Evolutionary conservation across 2,888 invertebrate species (phyloP).

Genomic region (Noctuana brunneofusca): DNA sequence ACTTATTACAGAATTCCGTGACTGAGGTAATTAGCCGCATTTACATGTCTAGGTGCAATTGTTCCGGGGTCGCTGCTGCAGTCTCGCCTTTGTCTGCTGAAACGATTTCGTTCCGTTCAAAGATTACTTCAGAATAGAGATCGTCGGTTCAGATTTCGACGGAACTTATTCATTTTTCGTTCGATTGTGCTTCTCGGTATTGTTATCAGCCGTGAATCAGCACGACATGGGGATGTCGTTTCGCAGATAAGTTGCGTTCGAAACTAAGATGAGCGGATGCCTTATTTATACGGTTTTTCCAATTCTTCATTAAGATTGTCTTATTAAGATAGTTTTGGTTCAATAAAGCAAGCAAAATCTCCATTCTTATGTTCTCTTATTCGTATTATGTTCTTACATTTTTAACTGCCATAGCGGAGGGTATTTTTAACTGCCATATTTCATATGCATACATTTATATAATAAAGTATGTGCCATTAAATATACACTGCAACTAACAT

Average conservation of each 20-base stretch:
- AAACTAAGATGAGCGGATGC: not conserved
- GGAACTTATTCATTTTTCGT: slow-evolving; percentile 8
- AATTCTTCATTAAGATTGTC: too few relatives aligned
- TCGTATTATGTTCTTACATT: too few relatives aligned
- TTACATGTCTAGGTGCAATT: slow-evolving; percentile 59
- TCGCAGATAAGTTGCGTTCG: not conserved
- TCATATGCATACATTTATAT: too few relatives aligned
- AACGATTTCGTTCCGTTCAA: slow-evolving; percentile 38
- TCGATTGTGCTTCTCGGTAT: slow-evolving; percentile 29
- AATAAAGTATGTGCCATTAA: too few relatives aligned
- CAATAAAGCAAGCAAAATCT: too few relatives aligned
- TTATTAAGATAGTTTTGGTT: too few relatives aligned
- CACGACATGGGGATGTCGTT: slow-evolving; percentile 24
- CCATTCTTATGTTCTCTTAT: too few relatives aligned
- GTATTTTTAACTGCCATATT: too few relatives aligned
- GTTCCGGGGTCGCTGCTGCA: slow-evolving; percentile 54
- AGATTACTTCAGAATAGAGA: slow-evolving; percentile 35
- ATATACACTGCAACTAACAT: too few relatives aligned
- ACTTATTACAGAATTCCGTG: slow-evolving; percentile 49
- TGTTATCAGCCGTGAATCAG: slow-evolving; percentile 51
- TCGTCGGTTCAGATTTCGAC: slow-evolving; percentile 25
- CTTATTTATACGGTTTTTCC: not conserved
- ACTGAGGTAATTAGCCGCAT: slow-evolving; percentile 57
- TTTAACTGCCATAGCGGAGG: too few relatives aligned
- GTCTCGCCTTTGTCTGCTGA: slow-evolving; percentile 61